phyloP scores from a whole-genome alignment of 2,113 vertebrate genomes.

The Seriola aureovittata region DNA sequence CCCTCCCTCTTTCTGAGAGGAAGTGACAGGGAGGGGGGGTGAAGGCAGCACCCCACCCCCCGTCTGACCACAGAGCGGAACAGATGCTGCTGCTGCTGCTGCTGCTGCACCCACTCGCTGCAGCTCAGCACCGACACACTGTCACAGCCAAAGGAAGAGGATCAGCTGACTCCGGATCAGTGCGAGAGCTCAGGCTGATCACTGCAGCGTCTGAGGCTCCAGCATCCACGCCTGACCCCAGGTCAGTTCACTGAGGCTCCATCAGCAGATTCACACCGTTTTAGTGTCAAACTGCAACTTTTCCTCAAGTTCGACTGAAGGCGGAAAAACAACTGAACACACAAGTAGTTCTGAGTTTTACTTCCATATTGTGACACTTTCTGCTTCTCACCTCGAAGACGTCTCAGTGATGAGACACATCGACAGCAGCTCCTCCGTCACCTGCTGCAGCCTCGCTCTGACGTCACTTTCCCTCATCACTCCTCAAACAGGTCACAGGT shows the following conservation, averaged over 20 bases:
- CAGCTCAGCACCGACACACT: not conserved
- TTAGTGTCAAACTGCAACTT: not conserved
- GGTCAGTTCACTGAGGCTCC: not conserved
- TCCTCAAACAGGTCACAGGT: no score
- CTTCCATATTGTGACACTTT: not conserved
- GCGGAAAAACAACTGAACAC: not conserved
- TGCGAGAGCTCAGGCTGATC: not conserved
- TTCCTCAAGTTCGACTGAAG: not conserved
- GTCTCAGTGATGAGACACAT: no score
- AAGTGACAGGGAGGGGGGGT: slow-evolving; percentile 63
- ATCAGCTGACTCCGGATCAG: slow-evolving; percentile 3
- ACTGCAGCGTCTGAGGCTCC: not conserved
- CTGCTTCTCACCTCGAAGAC: not conserved
- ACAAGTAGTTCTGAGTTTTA: no score
- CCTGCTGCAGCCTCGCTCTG: no score
- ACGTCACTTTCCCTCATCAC: no score
- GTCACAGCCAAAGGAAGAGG: not conserved
- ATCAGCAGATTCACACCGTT: not conserved
- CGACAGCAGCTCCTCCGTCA: no score
- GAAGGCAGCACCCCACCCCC: slow-evolving; percentile 25
- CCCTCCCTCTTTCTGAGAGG: slow-evolving; percentile 46
- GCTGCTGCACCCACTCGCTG: slow-evolving; percentile 59
- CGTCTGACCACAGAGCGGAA: slow-evolving; percentile 68
- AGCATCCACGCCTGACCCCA: not conserved
- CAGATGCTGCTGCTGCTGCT: slow-evolving; percentile 35